A percentile compares a stretch with the other conserved stretches of the same genome.
These are phyloP conservation scores for Myotis myotis DNA, from an alignment of 2,797 vertebrate genomes.

Conservation along the genomic window DNA sequence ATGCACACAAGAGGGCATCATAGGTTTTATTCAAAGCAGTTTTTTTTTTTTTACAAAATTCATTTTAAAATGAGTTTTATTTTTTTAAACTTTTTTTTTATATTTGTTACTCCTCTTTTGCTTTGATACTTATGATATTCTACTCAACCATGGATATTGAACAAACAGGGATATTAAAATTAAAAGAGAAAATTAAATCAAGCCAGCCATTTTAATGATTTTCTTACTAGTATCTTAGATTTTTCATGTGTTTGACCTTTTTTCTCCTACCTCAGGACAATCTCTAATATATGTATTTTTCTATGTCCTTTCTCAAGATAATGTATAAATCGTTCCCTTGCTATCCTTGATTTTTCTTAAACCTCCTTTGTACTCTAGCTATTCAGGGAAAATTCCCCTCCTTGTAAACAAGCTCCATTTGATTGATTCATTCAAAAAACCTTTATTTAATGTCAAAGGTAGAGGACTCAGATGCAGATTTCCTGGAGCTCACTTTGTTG, in stretches of 20 bases:
- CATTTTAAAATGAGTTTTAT: background rate
- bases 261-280: background rate
- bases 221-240: background rate
- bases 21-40: conserved; percentile 53
- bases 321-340: background rate
- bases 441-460: background rate
- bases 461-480: background rate
- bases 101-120: background rate
- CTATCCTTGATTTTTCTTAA: background rate
- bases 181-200: conserved; percentile 35
- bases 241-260: conserved; percentile 10
- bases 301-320: background rate
- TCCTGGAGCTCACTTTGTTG: background rate
- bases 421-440: background rate
- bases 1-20: conserved; percentile 75
- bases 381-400: background rate
- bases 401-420: background rate
- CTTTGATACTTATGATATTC: background rate
- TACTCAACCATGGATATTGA: background rate
- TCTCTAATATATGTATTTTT: background rate
- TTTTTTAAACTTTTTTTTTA: background rate
- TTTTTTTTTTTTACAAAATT: background rate
- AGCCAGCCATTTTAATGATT: background rate
- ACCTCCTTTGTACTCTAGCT: background rate
- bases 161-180: background rate